Evolutionary conservation across 2,113 vertebrate species (phyloP).

Genomic region (Tangachromis dhanisi): DNA sequence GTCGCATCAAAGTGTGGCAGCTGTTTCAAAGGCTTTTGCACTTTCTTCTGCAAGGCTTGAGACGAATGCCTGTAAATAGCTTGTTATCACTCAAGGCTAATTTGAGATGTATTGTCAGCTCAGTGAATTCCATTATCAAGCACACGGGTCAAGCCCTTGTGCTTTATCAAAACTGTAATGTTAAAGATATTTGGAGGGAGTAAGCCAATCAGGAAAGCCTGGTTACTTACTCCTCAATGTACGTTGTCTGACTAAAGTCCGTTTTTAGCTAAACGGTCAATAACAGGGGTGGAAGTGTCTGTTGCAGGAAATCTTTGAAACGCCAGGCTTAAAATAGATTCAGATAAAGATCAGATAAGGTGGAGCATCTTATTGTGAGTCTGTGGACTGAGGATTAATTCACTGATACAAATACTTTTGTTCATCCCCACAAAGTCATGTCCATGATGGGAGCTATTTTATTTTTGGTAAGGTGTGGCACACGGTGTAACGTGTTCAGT

Average conservation of each 20-base stretch:
- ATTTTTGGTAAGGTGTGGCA: background rate
- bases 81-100: background rate
- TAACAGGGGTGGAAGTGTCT: background rate
- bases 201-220: background rate
- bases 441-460: background rate
- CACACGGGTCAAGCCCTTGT: background rate
- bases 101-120: background rate
- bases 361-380: background rate
- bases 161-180: background rate
- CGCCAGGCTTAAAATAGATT: background rate
- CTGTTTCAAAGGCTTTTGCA: background rate
- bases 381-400: background rate
- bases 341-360: background rate
- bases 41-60: background rate
- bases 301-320: background rate
- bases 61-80: background rate
- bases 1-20: background rate
- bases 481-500: background rate
- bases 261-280: background rate
- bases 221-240: background rate
- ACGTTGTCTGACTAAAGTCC: background rate
- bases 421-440: too few species aligned
- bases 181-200: background rate
- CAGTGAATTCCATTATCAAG: background rate
- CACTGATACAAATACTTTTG: too few species aligned